These are phyloP conservation scores for Theonella swinhoei DNA, from an alignment of 37 sponge, comb jelly and placozoan genomes.

Conservation along the genomic window DNA sequence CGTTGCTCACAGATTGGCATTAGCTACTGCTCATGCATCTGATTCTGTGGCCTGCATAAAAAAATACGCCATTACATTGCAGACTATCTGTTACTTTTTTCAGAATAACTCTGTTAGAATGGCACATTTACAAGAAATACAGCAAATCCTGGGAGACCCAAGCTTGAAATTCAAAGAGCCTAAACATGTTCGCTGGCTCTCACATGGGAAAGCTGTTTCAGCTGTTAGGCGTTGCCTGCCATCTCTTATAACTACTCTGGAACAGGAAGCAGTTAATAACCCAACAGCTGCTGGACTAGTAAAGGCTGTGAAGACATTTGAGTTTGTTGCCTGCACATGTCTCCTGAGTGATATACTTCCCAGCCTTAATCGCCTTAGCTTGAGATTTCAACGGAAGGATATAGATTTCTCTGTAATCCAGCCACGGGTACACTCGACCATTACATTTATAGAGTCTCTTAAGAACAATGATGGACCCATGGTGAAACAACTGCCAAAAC, in stretches of 20 bases:
- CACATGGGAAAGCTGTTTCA: slow-evolving; percentile 26
- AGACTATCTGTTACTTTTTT: slow-evolving; percentile 31
- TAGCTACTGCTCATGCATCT: slow-evolving; percentile 45
- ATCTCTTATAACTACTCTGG: slow-evolving; percentile 33
- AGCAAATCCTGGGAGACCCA: slow-evolving; percentile 41
- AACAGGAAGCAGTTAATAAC: slow-evolving; percentile 24
- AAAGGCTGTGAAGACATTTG: slow-evolving; percentile 8
- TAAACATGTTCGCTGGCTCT: slow-evolving; percentile 50
- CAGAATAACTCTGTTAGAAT: slow-evolving; percentile 49
- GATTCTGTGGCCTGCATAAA: slow-evolving; percentile 32
- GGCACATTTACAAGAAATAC: slow-evolving; percentile 41
- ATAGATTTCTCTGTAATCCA: slow-evolving; percentile 9
- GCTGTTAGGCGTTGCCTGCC: slow-evolving; percentile 34
- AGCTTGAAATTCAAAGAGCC: slow-evolving; percentile 30
- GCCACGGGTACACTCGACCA: too few relatives aligned
- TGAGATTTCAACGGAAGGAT: slow-evolving; percentile 30
- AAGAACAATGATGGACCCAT: too few relatives aligned
- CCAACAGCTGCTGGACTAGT: slow-evolving; percentile 20
- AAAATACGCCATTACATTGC: slow-evolving; percentile 18
- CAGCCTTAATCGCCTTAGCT: slow-evolving; percentile 2
- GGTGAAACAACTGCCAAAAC: too few relatives aligned
- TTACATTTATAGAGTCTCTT: too few relatives aligned
- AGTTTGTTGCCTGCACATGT: slow-evolving; percentile 22
- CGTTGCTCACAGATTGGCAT: slow-evolving; percentile 53
- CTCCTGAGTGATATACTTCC: slow-evolving; percentile 23